Percentiles rank a stretch among this genome's conserved stretches.
phyloP scores from a whole-genome alignment of 1,140 invertebrate species.

The Habropoda laboriosa region DNA sequence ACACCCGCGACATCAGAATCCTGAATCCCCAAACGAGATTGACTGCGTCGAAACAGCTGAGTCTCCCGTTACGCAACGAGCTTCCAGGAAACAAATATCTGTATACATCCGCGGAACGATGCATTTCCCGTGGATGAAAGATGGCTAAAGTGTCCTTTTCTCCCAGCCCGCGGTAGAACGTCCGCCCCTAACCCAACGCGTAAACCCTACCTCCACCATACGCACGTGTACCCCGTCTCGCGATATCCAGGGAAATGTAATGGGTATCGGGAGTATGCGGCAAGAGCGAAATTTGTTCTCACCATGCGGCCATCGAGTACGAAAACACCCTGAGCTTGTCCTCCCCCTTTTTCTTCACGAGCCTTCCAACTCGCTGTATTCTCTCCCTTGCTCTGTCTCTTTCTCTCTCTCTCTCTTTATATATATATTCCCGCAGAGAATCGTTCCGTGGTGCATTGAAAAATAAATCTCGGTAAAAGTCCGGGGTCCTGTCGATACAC shows the following conservation, averaged over 20 bases:
- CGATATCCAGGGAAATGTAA: conserved; percentile 54
- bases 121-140: conserved; percentile 47
- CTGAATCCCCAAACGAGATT: conserved; percentile 44
- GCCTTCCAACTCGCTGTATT: conserved; percentile 16
- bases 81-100: conserved; percentile 20
- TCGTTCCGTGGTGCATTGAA: conserved; percentile 63
- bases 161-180: conserved; percentile 1
- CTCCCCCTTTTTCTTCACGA: conserved; percentile 11
- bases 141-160: conserved; percentile 43
- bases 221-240: conserved; percentile 11
- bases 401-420: neutral
- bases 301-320: conserved; percentile 20
- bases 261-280: conserved; percentile 34
- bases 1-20: neutral
- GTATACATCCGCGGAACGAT: neutral
- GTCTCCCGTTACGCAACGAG: conserved; percentile 55
- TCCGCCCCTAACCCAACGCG: neutral
- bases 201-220: neutral
- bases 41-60: conserved; percentile 50
- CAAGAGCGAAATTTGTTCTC: conserved; percentile 51
- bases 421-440: conserved; percentile 44
- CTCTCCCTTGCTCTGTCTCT: neutral
- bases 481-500: conserved; percentile 62
- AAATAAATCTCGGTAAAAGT: conserved; percentile 71
- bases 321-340: neutral